Percentiles rank a stretch among this genome's conserved stretches.
Conservation (phyloP, 1,140 invertebrate species). For the Drosophila nasuta region DNA sequence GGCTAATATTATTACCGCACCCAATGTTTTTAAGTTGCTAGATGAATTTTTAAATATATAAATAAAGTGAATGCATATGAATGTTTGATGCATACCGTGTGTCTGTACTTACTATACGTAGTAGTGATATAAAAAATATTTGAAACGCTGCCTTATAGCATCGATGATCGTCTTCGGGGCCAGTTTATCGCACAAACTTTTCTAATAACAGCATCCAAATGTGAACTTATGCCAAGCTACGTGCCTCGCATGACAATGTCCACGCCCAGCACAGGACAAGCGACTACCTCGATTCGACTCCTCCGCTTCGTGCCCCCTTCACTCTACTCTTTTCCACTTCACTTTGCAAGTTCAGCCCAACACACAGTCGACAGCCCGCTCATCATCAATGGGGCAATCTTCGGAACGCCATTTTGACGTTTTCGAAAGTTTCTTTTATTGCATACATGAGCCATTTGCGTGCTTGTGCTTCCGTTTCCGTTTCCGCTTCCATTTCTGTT, state of each 20-base stretch:
- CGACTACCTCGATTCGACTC: not conserved
- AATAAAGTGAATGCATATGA: not conserved
- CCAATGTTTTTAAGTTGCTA: not conserved
- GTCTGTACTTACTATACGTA: not conserved
- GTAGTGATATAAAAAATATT: constrained; percentile 31
- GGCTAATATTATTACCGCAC: too few species aligned
- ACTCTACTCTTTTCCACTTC: not conserved
- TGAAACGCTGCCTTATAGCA: constrained; percentile 58
- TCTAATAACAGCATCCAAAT: constrained; percentile 81
- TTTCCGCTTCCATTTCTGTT: constrained; percentile 61
- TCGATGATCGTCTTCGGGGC: constrained; percentile 74
- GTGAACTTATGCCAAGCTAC: constrained; percentile 75
- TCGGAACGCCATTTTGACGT: constrained; percentile 82
- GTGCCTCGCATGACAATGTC: constrained; percentile 64
- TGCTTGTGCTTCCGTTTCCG: constrained; percentile 71
- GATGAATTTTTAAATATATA: not conserved
- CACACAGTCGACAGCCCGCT: constrained; percentile 18
- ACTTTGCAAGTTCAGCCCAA: too few species aligned
- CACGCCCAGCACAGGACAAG: constrained; percentile 11
- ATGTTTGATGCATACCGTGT: not conserved
- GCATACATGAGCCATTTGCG: constrained; percentile 83
- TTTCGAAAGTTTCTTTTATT: constrained; percentile 84
- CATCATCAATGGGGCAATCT: constrained; percentile 75
- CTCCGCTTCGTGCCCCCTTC: not conserved
- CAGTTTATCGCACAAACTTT: constrained; percentile 76